phyloP scores from a whole-genome alignment of 2,888 invertebrate genomes.

The Formica aserva region DNA sequence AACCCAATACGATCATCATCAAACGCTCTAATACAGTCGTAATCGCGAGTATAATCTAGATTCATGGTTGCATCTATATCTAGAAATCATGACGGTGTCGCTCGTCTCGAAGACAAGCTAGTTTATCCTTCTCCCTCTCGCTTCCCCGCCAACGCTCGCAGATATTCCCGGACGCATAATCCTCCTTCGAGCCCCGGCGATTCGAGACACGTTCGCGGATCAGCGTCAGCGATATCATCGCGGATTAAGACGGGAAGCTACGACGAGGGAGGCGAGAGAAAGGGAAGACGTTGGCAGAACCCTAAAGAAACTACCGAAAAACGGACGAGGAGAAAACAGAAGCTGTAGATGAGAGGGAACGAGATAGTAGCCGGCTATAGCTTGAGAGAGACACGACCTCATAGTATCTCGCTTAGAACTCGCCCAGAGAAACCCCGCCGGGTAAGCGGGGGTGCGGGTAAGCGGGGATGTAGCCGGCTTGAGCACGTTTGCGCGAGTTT shows the following conservation, averaged over 20 bases:
- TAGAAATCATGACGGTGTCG: constrained; percentile 40
- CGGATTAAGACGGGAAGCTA: constrained; percentile 61
- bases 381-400: constrained; percentile 25
- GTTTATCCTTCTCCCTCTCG: constrained; percentile 1
- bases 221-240: constrained; percentile 63
- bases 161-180: constrained; percentile 68
- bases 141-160: constrained; percentile 16
- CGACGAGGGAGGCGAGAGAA: constrained; percentile 14
- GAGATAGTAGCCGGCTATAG: not conserved
- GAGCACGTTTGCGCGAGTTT: constrained; percentile 65
- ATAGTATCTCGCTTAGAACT: constrained; percentile 52
- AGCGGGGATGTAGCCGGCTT: constrained; percentile 2
- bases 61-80: constrained; percentile 42
- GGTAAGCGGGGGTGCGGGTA: not conserved
- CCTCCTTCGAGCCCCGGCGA: constrained; percentile 61
- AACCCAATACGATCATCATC: constrained; percentile 5
- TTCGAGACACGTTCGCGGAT: constrained; percentile 70
- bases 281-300: not conserved
- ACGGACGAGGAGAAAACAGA: constrained; percentile 41
- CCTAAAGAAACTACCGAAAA: constrained; percentile 45
- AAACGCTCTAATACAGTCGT: constrained; percentile 25
- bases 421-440: not conserved
- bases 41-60: constrained; percentile 45
- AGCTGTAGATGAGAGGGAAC: constrained; percentile 27
- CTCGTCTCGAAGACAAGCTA: constrained; percentile 45